These are phyloP conservation scores for Boloria selene DNA, from an alignment of 2,888 invertebrate species.

Conservation along the genomic window DNA sequence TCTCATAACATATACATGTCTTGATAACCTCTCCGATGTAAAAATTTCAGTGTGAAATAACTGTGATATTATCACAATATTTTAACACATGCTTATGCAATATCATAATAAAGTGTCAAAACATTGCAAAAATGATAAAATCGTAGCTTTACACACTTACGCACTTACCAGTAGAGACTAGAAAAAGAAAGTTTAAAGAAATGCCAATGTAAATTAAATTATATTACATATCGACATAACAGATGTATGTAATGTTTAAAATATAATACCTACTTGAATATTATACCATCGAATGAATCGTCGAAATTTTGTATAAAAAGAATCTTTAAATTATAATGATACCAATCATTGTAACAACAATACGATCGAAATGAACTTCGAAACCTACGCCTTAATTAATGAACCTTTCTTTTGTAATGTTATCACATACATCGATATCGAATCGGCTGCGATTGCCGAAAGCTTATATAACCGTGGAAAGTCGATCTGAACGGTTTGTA, in stretches of 20 bases:
- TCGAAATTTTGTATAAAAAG: conserved; percentile 23
- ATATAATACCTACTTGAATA: conserved; percentile 7
- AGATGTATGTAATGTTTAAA: neutral
- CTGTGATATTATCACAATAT: neutral
- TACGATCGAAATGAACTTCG: conserved; percentile 48
- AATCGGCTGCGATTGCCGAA: conserved; percentile 54
- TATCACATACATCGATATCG: conserved; percentile 50
- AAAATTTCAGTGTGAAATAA: no score
- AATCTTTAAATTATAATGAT: conserved; percentile 33
- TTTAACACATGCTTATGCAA: conserved; percentile 5
- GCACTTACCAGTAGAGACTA: conserved; percentile 12
- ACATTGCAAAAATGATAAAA: conserved; percentile 4
- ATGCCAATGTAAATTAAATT: conserved; percentile 20
- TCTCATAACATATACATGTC: no score
- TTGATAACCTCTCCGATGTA: no score
- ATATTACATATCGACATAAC: conserved; percentile 13
- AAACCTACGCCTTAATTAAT: conserved; percentile 60
- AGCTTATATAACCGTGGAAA: conserved; percentile 71
- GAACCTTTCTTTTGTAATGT: conserved; percentile 56
- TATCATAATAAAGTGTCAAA: conserved; percentile 5
- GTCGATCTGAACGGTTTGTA: conserved; percentile 67
- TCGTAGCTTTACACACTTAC: conserved; percentile 5
- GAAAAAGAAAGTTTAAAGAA: conserved; percentile 19
- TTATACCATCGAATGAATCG: conserved; percentile 19
- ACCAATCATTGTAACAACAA: conserved; percentile 36